Base-by-base conservation (phyloP, 2,888 invertebrate species). In the Microctonus aethiopoides region DNA sequence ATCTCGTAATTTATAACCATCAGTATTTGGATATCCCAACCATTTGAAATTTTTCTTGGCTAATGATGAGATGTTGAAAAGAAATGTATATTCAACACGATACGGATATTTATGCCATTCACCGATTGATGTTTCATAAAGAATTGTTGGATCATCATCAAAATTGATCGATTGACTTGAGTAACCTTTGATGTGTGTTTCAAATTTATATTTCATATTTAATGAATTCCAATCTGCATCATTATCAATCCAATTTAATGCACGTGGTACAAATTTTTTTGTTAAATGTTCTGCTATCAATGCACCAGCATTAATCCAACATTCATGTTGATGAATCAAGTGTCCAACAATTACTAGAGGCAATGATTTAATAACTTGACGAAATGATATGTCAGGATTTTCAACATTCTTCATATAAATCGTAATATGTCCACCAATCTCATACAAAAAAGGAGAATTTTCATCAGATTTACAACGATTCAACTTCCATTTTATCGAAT, bases 91-190 rank as follows among this genome's bases (percentile, higher is more conserved):
- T 1, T 16, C 34, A 29, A 57, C 34, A n/a, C 32, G 26, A 32
- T 57, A 57, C 10, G 57, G 57, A 29, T 29, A 57, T 57, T 57
- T 16, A 57, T 34, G 34, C 57, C 57, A 57, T 13, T 57, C n/a
- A 7, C 16, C 57, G 13, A 57, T 16, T 16, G 32, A 11, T 34
- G 32, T 29, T 2, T n/a, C 57, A 4, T 6, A 6, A 7, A 57
- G 34, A 1, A 20, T 46, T 46, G 2, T 11, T 34, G 2, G 57
- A 20, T 16, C 20, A 32, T 20, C 32, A 16, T 57, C 7, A 7
- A 7, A 16, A 46, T n/a, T 9, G n/a, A n/a, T 34, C 2, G 57
- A n/a, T 4, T 57, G 32, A 6, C 11, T 16, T 10, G 57, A 57
- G 32, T 13, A 57, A 11, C 57, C 57, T 13, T 9, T 29, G 16